These are phyloP conservation scores for Zaprionus nigranus DNA, from an alignment of 1,140 invertebrate genomes.

Conservation along the genomic window DNA sequence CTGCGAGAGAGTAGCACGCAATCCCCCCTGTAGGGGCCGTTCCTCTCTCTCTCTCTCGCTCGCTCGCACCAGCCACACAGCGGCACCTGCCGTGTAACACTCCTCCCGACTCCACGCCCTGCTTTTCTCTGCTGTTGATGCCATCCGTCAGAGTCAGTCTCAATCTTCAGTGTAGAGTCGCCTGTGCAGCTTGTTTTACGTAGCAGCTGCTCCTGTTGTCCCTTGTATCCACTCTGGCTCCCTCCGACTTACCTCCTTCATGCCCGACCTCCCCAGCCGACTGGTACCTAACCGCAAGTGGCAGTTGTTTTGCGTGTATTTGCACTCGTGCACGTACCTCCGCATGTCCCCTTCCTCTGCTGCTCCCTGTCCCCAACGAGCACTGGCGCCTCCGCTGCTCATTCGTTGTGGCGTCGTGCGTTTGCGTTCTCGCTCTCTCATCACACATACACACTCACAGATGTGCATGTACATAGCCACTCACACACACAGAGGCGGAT, in stretches of 20 bases:
- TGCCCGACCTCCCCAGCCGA: not conserved
- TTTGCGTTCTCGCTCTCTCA: slow-evolving; percentile 72
- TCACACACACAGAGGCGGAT: slow-evolving; percentile 20
- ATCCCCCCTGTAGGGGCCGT: slow-evolving; percentile 59
- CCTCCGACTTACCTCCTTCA: slow-evolving; percentile 11
- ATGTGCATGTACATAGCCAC: slow-evolving; percentile 9
- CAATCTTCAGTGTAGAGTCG: slow-evolving; percentile 22
- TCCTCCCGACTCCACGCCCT: slow-evolving; percentile 1
- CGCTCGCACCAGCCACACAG: slow-evolving; percentile 35
- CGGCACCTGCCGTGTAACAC: slow-evolving; percentile 49
- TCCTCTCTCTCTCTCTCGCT: slow-evolving; percentile 44
- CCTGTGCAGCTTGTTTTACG: slow-evolving; percentile 32
- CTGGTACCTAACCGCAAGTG: slow-evolving; percentile 68
- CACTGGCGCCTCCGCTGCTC: slow-evolving; percentile 57
- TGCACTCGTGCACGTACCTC: slow-evolving; percentile 19
- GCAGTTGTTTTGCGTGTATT: slow-evolving; percentile 70
- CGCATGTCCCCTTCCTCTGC: not conserved
- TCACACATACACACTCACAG: slow-evolving; percentile 18
- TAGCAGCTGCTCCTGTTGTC: slow-evolving; percentile 27
- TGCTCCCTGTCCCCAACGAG: not conserved
- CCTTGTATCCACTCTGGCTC: slow-evolving; percentile 13
- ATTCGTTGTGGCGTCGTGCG: slow-evolving; percentile 78
- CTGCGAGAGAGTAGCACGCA: slow-evolving; percentile 40
- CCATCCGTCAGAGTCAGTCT: slow-evolving; percentile 41
- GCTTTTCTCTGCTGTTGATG: not conserved